Conservation (phyloP, 2,113 vertebrate genomes). For the Tenrec ecaudatus region DNA sequence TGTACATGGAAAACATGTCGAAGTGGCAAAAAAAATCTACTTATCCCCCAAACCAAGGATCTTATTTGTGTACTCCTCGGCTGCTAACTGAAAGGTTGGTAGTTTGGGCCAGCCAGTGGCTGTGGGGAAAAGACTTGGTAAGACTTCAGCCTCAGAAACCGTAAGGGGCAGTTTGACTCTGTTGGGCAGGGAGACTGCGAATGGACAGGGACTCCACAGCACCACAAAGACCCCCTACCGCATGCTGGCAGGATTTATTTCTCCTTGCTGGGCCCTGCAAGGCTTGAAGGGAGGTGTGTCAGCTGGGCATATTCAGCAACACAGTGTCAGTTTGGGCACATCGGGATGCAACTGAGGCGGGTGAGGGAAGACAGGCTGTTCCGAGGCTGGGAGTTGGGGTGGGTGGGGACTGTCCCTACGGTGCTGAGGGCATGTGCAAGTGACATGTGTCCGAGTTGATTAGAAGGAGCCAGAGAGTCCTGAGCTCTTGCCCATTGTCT, state of each 20-base stretch:
- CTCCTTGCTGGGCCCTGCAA: neutral
- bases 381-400: neutral
- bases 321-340: accelerated
- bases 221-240: neutral
- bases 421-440: neutral
- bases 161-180: neutral
- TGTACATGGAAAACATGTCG: too few species aligned
- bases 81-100: neutral
- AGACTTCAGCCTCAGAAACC: neutral
- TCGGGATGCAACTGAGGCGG: neutral
- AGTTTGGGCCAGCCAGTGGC: neutral
- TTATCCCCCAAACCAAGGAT: too few species aligned
- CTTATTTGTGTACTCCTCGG: too few species aligned
- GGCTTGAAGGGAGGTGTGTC: neutral
- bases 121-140: neutral
- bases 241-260: constrained; percentile 3
- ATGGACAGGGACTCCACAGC: neutral
- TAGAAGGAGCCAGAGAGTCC: neutral
- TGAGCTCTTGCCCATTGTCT: neutral
- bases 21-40: too few species aligned
- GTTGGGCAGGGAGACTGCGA: neutral
- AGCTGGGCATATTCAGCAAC: neutral
- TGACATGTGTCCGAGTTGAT: neutral
- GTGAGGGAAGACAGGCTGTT: neutral
- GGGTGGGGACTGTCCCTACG: neutral